These are phyloP conservation scores for Riparia riparia DNA, from an alignment of 2,113 vertebrate genomes.

Conservation along the genomic window DNA sequence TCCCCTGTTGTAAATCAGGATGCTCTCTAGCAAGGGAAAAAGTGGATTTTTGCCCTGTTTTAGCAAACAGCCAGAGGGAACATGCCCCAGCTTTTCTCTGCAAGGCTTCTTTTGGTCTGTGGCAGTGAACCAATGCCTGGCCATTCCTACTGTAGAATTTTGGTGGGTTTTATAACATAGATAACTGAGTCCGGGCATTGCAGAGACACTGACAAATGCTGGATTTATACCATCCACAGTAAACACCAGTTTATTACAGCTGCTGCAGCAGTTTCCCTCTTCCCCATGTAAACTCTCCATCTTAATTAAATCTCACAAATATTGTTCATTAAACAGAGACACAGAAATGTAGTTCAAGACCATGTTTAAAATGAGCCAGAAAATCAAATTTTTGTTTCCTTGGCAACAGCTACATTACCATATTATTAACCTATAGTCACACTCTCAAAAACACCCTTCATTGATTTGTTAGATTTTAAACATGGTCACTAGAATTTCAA, in stretches of 20 bases:
- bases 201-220: background rate
- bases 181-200: background rate
- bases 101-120: background rate
- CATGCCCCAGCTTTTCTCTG: background rate
- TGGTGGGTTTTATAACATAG: background rate
- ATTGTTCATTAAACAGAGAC: constrained; percentile 22
- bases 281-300: background rate
- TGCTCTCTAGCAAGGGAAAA: background rate
- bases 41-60: background rate
- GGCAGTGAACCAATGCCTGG: background rate
- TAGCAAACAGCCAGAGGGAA: background rate
- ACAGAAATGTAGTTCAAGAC: constrained; percentile 20
- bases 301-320: constrained; percentile 37
- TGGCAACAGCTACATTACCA: background rate
- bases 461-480: background rate
- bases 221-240: background rate
- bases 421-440: background rate
- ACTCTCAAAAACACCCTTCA: background rate
- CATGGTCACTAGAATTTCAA: background rate
- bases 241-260: background rate
- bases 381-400: constrained; percentile 14
- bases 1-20: background rate
- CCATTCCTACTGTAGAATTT: background rate
- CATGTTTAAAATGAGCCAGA: background rate
- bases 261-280: background rate